phyloP scores from a whole-genome alignment of 2,113 vertebrate species.

The Chaetops frenatus region DNA sequence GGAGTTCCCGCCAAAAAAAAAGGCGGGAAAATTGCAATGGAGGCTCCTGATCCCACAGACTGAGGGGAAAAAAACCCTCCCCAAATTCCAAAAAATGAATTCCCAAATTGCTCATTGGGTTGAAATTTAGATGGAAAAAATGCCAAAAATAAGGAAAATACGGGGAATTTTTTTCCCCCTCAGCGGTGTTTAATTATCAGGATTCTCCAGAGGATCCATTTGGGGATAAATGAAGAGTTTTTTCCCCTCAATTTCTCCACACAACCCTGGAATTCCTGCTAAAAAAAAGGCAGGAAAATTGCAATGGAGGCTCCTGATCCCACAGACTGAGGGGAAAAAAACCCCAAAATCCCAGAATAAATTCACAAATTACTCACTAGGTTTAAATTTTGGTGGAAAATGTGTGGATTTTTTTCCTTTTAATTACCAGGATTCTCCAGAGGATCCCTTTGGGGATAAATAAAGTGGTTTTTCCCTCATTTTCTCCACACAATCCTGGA shows the following conservation, averaged over 20 bases:
- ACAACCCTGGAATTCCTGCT: no score
- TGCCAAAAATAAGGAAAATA: neutral
- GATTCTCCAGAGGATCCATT: neutral
- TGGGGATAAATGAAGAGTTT: neutral
- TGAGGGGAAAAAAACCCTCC: neutral
- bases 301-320: no score
- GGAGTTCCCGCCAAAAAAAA: no score
- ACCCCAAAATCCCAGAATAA: accelerated
- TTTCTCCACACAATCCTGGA: neutral
- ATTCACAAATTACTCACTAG: neutral
- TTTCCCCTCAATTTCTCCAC: neutral
- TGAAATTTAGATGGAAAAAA: no score
- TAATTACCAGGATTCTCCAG: neutral
- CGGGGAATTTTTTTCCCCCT: neutral
- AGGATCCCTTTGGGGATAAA: neutral
- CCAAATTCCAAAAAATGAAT: no score
- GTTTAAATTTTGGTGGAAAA: neutral
- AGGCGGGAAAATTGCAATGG: no score
- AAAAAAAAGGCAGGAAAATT: no score
- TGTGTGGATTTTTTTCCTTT: accelerated
- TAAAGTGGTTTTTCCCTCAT: neutral
- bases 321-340: no score
- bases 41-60: neutral
- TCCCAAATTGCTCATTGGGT: no score
- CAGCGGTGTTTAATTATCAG: neutral